Evolutionary conservation across 2,113 vertebrate species (phyloP), one percentile per base, ranked within the genome.

Genomic region (Lepus timidus): DNA sequence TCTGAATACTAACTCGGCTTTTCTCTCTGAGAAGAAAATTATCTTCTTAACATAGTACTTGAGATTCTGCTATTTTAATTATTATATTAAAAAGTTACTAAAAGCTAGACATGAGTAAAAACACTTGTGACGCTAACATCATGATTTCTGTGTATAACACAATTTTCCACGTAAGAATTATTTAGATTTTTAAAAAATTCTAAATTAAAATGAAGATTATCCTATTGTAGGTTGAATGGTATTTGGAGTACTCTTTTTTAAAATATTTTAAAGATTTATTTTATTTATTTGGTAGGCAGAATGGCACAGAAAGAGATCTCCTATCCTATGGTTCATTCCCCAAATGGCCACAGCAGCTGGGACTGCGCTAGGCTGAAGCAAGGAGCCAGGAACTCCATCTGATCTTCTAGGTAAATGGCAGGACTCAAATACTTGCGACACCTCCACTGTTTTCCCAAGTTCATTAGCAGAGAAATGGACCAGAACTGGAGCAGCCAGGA

Each of bases 81-180:
- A 68, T 61, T 33, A 88, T 49, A 19, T 78, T 86, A 73, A 55
- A 25, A 92, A 80, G 44, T 79, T 58, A 95, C 74, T 44, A 71
- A 95, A 33, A 36, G 93, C 2, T 70, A 13, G 39, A 7, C 19
- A 2, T 80, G 33, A 97, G 67, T 71, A 70, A 73, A 22, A 83
- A 79, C 31, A 33, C 81, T 87, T 97, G 27, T 89, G 39, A 96
- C 84, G 55, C 6, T 87, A 90, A 49, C 65, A 68, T 75, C 58
- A 94, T 55, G 79, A 89, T 67, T 70, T 90, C 49, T 67, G 70
- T n/a, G 68, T 36, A 36, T 5, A 86, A 67, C 17, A 93, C 27
- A 89, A 78, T 52, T 44, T n/a, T 75, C 13, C 33, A 49, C 58
- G 6, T 55, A 61, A 61, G 11, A 85, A 92, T 82, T 95, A 74